Conservation (phyloP, 2,113 vertebrate species). For the Athene cunicularia region DNA sequence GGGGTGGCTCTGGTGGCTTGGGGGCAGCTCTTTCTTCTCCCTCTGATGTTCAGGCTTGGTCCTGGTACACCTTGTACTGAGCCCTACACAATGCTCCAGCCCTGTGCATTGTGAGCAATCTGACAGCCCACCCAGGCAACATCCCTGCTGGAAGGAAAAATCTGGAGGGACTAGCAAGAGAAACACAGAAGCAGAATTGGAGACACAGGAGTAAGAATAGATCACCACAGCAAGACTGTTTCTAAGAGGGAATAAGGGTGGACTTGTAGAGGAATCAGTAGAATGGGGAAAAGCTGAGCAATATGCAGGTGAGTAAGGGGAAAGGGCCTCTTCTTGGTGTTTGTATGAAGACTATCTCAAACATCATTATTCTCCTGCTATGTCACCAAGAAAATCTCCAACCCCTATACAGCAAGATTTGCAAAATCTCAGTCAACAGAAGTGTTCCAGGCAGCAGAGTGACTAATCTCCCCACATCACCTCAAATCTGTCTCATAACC, state of each 20-base stretch:
- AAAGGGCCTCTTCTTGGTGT: neutral
- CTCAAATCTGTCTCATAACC: constrained; percentile 28
- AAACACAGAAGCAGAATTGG: neutral
- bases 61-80: neutral
- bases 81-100: neutral
- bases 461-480: constrained; percentile 11
- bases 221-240: neutral
- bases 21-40: neutral
- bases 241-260: neutral
- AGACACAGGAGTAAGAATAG: neutral
- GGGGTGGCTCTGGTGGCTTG: neutral
- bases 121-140: neutral
- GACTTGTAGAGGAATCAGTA: neutral
- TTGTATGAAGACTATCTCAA: neutral
- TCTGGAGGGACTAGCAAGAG: neutral
- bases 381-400: neutral
- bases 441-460: constrained; percentile 28
- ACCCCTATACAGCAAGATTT: neutral
- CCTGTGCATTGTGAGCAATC: neutral
- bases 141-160: neutral
- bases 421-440: neutral
- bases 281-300: neutral
- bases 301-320: neutral
- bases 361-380: neutral
- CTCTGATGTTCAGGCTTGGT: neutral